These are phyloP conservation scores for Xylota sylvarum DNA, from an alignment of 2,888 invertebrate species.

Conservation along the genomic window DNA sequence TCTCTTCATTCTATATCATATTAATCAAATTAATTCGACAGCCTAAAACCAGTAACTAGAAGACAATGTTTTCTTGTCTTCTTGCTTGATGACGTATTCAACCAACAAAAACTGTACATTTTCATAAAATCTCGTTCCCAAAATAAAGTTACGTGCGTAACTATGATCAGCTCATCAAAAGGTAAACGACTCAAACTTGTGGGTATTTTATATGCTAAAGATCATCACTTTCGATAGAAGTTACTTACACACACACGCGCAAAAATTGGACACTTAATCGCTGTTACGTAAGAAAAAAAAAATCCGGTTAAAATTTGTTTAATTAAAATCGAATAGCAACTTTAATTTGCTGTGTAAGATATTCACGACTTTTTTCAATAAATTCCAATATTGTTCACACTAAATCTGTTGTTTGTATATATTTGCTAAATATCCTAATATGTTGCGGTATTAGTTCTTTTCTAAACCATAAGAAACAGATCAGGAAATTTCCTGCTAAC, in stretches of 20 bases:
- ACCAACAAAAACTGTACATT: background rate
- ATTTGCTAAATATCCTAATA: background rate
- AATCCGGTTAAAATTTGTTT: conserved; percentile 40
- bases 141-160: conserved; percentile 36
- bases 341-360: conserved; percentile 13
- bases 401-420: background rate
- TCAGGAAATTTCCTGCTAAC: background rate
- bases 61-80: background rate
- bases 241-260: background rate
- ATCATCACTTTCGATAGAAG: conserved; percentile 33
- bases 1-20: background rate
- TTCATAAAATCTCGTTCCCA: conserved; percentile 40
- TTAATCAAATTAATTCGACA: conserved; percentile 27
- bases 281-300: conserved; percentile 30
- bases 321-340: conserved; percentile 15
- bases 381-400: background rate
- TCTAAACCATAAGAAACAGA: background rate
- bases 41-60: background rate
- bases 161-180: conserved; percentile 34
- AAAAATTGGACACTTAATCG: conserved; percentile 8
- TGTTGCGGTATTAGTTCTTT: background rate
- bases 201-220: conserved; percentile 48
- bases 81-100: background rate
- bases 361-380: background rate
- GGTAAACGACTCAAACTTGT: conserved; percentile 56